A percentile compares a stretch with the other conserved stretches of the same genome.
These are phyloP conservation scores for Harpalus rufipes DNA, from an alignment of 2,888 invertebrate genomes.

Conservation along the genomic window DNA sequence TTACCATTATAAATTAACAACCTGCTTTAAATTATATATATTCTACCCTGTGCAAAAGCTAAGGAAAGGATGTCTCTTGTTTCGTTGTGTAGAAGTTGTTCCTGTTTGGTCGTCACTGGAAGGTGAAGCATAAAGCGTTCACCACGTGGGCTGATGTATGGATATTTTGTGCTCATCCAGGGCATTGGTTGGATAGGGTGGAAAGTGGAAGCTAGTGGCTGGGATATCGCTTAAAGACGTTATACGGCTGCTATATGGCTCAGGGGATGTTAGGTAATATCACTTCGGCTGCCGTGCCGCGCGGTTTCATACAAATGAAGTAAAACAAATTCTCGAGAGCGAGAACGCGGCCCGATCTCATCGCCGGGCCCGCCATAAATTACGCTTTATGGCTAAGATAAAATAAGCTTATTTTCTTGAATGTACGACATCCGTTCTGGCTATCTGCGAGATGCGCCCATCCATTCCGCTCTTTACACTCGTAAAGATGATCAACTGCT, in stretches of 20 bases:
- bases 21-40: too few relatives aligned
- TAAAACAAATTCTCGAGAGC: conserved; percentile 73
- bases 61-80: background rate
- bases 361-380: conserved; percentile 75
- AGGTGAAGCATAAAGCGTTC: conserved; percentile 49
- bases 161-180: conserved; percentile 72
- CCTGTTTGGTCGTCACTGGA: conserved; percentile 41
- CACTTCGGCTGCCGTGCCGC: conserved; percentile 68
- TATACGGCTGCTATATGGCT: conserved; percentile 72
- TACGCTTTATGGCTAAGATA: conserved; percentile 77
- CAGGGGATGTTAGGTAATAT: conserved; percentile 73
- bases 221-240: conserved; percentile 70
- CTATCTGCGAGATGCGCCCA: conserved; percentile 74
- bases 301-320: conserved; percentile 73
- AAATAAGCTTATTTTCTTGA: conserved; percentile 77
- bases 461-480: conserved; percentile 72
- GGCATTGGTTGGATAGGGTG: conserved; percentile 72
- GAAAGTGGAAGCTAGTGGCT: conserved; percentile 73
- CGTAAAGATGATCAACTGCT: conserved; percentile 74
- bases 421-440: conserved; percentile 76
- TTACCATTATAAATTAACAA: too few relatives aligned
- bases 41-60: too few relatives aligned
- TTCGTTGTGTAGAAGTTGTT: background rate
- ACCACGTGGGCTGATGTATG: conserved; percentile 72
- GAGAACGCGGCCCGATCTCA: conserved; percentile 72